Conservation (phyloP, 2,888 invertebrate genomes). For the Listrodromus nycthemerus region DNA sequence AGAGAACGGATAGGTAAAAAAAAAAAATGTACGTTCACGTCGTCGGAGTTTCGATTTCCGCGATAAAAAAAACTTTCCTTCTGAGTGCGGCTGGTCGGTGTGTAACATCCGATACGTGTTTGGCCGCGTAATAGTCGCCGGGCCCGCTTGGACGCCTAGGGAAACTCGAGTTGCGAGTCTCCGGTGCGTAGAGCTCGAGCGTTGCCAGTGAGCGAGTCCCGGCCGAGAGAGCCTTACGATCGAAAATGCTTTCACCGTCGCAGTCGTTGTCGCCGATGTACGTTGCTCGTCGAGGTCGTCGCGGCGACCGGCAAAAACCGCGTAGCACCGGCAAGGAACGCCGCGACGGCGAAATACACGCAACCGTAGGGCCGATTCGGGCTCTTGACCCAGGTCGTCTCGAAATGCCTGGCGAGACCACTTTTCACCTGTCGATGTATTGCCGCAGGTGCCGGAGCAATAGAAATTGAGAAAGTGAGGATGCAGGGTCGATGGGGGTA, state of each 20-base stretch:
- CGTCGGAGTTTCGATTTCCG: conserved; percentile 56
- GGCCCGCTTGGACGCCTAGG: conserved; percentile 41
- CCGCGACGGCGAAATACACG: not conserved
- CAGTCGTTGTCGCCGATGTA: conserved; percentile 28
- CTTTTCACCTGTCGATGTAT: conserved; percentile 37
- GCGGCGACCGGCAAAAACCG: not conserved
- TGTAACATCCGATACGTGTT: conserved; percentile 66
- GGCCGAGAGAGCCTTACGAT: conserved; percentile 22
- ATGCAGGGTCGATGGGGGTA: not conserved
- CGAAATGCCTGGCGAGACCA: conserved; percentile 21
- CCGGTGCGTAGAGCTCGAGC: not conserved
- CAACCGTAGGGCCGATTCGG: conserved; percentile 14
- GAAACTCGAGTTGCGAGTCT: conserved; percentile 53
- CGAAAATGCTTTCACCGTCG: conserved; percentile 63
- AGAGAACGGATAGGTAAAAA: not conserved
- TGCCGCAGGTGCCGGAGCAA: not conserved
- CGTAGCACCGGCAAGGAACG: not conserved
- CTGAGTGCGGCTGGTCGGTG: conserved; percentile 32
- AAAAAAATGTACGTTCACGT: conserved; percentile 16
- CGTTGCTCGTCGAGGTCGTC: conserved; percentile 44
- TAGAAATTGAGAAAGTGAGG: conserved; percentile 18
- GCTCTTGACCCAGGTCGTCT: conserved; percentile 52
- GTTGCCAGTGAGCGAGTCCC: conserved; percentile 13
- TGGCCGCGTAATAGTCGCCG: conserved; percentile 60
- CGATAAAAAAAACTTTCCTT: conserved; percentile 59